These are phyloP conservation scores for Craseonycteris thonglongyai DNA, from an alignment of 2,113 vertebrate genomes.

Conservation along the genomic window DNA sequence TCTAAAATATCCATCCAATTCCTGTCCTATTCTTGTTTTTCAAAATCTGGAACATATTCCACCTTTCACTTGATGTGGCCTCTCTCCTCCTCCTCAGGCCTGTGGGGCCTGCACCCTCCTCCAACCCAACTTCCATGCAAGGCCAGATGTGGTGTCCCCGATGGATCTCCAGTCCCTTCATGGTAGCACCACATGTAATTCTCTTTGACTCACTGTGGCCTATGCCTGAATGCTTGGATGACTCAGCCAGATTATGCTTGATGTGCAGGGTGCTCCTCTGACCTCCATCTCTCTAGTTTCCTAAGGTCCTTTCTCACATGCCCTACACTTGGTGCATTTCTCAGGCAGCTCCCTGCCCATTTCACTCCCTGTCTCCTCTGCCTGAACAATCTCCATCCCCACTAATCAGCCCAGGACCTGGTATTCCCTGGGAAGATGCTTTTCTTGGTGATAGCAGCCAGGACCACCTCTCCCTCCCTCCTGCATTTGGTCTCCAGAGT, in stretches of 20 bases:
- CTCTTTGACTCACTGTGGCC: accelerated
- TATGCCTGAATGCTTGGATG: background rate
- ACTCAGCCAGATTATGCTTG: background rate
- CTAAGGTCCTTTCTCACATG: too few species aligned
- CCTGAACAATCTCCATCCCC: background rate
- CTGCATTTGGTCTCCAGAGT: background rate
- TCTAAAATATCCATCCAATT: background rate
- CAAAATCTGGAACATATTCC: background rate
- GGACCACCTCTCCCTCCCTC: background rate
- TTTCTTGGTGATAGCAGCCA: background rate
- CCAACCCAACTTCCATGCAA: accelerated
- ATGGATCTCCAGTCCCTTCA: background rate
- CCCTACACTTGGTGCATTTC: too few species aligned
- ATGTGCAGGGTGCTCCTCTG: background rate
- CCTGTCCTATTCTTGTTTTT: too few species aligned
- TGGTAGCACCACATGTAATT: accelerated
- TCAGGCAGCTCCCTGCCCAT: background rate
- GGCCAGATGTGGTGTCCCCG: background rate
- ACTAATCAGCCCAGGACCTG: background rate
- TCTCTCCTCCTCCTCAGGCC: background rate
- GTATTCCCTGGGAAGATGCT: background rate
- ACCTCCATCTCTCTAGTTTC: background rate
- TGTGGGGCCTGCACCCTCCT: background rate
- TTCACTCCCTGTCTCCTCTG: background rate
- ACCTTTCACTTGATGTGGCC: too few species aligned